Conservation (phyloP, 2,888 invertebrate species). For the Amaurobius ferox region DNA sequence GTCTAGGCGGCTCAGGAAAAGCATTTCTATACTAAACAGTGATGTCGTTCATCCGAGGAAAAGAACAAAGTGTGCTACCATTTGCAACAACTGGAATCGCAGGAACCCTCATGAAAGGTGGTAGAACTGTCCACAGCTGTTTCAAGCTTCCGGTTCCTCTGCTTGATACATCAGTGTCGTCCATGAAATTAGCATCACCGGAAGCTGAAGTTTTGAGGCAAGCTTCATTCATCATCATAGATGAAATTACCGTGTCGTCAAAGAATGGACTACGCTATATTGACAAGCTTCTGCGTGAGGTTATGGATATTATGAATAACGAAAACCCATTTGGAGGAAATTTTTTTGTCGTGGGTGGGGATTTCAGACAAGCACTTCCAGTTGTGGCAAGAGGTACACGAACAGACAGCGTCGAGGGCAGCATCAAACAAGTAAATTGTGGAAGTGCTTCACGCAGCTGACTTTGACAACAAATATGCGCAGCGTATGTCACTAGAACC, state of each 20-base stretch:
- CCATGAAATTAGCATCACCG: neutral
- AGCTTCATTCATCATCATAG: neutral
- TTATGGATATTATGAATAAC: neutral
- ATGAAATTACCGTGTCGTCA: neutral
- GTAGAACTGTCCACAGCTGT: neutral
- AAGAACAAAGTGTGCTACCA: neutral
- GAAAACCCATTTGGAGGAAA: neutral
- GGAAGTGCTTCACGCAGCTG: neutral
- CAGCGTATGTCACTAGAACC: neutral
- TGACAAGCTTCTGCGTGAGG: neutral
- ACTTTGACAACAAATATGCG: neutral
- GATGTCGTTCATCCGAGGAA: neutral
- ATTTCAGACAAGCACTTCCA: neutral
- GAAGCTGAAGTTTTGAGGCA: neutral
- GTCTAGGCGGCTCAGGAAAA: neutral
- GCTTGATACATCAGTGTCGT: conserved; percentile 1
- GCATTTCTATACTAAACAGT: neutral
- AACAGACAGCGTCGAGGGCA: neutral
- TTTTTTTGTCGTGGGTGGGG: neutral
- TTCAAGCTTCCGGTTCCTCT: neutral
- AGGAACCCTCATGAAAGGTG: neutral
- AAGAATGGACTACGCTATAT: neutral
- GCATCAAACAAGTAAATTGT: neutral
- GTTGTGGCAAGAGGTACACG: neutral
- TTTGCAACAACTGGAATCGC: neutral